A percentile compares a stretch with the other conserved stretches of the same genome.
Conservation (phyloP, 2,113 vertebrate species). For the Prunella himalayana region DNA sequence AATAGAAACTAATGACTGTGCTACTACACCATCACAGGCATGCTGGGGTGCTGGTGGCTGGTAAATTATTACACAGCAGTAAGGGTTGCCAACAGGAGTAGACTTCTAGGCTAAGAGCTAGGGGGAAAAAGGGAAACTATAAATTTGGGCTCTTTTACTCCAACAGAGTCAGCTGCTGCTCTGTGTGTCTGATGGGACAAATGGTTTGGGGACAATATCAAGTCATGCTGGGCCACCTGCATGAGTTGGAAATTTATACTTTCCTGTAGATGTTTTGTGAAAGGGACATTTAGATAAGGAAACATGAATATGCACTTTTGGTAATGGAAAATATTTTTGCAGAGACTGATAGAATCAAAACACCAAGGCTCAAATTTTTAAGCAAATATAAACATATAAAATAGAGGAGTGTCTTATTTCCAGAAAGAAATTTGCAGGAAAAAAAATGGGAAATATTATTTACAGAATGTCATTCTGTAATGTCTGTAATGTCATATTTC, state of each 20-base stretch:
- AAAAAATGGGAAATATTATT: background rate
- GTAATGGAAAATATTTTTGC: background rate
- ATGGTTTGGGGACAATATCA: background rate
- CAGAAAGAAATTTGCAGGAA: background rate
- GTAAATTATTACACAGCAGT: slow-evolving; percentile 58
- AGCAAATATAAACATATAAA: background rate
- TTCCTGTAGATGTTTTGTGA: background rate
- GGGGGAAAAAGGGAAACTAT: background rate
- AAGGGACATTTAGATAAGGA: background rate
- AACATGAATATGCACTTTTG: background rate
- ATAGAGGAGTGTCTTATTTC: background rate
- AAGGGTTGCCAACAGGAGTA: slow-evolving; percentile 28
- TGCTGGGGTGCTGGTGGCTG: slow-evolving; percentile 40
- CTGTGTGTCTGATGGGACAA: slow-evolving; percentile 13
- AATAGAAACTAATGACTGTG: slow-evolving; percentile 71
- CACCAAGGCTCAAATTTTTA: background rate
- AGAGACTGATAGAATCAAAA: background rate
- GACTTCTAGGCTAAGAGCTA: slow-evolving; percentile 26
- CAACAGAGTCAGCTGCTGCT: background rate
- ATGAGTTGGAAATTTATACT: background rate
- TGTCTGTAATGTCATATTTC: background rate
- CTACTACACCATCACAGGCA: slow-evolving; percentile 51
- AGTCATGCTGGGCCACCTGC: background rate
- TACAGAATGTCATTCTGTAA: background rate
- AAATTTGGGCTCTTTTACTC: background rate